Conservation (phyloP, 2,888 invertebrate genomes). For the Leucoptera coffeella region DNA sequence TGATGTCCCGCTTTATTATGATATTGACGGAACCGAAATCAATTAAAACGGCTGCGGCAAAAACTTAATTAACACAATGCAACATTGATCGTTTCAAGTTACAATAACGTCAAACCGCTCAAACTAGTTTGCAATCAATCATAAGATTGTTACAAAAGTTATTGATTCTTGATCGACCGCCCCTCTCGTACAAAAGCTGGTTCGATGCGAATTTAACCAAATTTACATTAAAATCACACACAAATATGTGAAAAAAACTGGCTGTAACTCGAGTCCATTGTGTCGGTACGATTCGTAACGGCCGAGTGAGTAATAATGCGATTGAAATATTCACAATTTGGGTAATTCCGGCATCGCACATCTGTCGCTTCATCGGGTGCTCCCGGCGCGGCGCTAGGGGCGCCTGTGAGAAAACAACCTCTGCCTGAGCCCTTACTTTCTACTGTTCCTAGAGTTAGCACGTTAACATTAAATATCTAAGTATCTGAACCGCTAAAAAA, state of each 20-base stretch:
- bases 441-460: too few relatives aligned
- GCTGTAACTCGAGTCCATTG: constrained; percentile 41
- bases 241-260: constrained; percentile 33
- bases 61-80: background rate
- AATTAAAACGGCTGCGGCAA: too few relatives aligned
- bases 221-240: constrained; percentile 45
- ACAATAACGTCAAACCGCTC: constrained; percentile 29
- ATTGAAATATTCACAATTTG: constrained; percentile 50
- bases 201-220: constrained; percentile 35
- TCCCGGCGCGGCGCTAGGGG: background rate
- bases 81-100: constrained; percentile 6
- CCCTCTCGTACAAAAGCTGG: constrained; percentile 32
- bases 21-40: too few relatives aligned
- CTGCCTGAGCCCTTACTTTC: background rate
- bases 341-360: constrained; percentile 20
- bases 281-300: constrained; percentile 50
- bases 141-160: constrained; percentile 38
- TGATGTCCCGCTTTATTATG: too few relatives aligned
- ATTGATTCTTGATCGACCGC: constrained; percentile 38
- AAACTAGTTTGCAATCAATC: constrained; percentile 52
- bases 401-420: constrained; percentile 4
- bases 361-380: background rate
- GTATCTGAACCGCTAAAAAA: too few relatives aligned
- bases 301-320: constrained; percentile 43
- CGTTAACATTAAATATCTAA: too few relatives aligned